phyloP scores from a whole-genome alignment of 2,888 invertebrate species.

The Cheilosia urbana region DNA sequence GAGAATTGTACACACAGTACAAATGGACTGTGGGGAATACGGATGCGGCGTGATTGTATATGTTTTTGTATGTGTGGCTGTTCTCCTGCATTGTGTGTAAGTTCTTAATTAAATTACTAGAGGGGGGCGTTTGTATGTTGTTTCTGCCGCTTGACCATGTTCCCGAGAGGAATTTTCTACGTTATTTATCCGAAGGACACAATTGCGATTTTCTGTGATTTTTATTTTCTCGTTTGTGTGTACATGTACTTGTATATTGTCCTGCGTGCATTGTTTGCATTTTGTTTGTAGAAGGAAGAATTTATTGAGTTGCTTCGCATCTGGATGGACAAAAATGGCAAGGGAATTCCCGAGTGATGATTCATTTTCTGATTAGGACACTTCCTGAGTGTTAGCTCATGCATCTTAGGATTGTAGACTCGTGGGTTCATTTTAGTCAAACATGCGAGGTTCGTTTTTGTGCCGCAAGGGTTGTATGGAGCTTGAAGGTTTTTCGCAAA shows the following conservation, averaged over 20 bases:
- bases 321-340: background rate
- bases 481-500: too few species aligned
- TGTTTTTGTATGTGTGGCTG: background rate
- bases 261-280: constrained; percentile 64
- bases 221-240: constrained; percentile 20
- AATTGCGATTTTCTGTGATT: constrained; percentile 68
- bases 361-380: too few species aligned
- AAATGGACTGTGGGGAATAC: constrained; percentile 65
- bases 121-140: constrained; percentile 38
- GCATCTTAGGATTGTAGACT: too few species aligned
- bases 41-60: constrained; percentile 1
- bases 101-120: constrained; percentile 74
- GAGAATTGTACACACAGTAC: constrained; percentile 36
- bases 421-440: too few species aligned
- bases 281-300: constrained; percentile 38
- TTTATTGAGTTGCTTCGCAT: constrained; percentile 36
- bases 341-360: too few species aligned
- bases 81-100: constrained; percentile 63
- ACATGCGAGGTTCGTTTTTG: too few species aligned
- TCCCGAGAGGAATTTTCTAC: constrained; percentile 64
- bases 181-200: constrained; percentile 67
- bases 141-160: constrained; percentile 65
- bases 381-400: too few species aligned
- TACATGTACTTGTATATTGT: too few species aligned
- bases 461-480: too few species aligned